Base-by-base conservation (phyloP, 2,888 invertebrate genomes). In the Drosophila paramelanica region DNA sequence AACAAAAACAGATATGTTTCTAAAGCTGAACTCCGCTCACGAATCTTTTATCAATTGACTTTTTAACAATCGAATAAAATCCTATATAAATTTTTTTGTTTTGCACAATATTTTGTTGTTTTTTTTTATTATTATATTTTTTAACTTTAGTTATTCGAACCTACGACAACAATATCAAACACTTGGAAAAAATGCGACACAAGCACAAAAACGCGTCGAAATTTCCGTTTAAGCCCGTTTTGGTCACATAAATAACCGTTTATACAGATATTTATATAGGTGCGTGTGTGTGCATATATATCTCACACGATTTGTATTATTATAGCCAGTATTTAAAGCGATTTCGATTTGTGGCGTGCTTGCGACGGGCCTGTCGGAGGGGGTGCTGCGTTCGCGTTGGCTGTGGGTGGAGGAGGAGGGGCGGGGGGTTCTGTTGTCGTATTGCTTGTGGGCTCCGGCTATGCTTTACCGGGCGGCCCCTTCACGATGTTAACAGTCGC, bases 141-240 rank as follows among this genome's bases (percentile, higher is more conserved):
- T 27, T 53, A 5, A 13, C 14, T 38, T 46, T 8, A 41, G 53
- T 57, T 53, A 31, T 47, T 56, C 47, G 72, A 61, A 57, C 71
- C 74, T 66, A 59, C 61, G 64, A 65, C 65, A 74, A 76, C 66
- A 77, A 53, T 17, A 41, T 41, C 27, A 14, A 14, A 39, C 65
- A 72, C 73, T 73, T 46, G 45, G 14, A 61, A 46, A 47, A 52
- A 58, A 53, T 33, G 5, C 27, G 41, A 42, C 27, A 31, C 8
- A 31, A 7, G 7, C 31, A 31, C 31, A 36, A 66, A 58, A 41
- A 43, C 6, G 23, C 41, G 23, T 38, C n/a, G 13, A 59, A 46
- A 39, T 38, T 25, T 17, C 14, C 3, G 31, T 25, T 52, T 25
- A 33, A 38, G 41, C 10, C 23, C 39, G 39, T 39, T 47, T 25